Evolutionary conservation across 1,140 invertebrate species (phyloP).

Genomic region (Caenorhabditis elegans): WBcel235 BX284605.5:1808001-1808500

Average conservation of each 20-base stretch:
- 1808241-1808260: background rate
- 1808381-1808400: slow-evolving; percentile 7
- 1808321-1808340: background rate
- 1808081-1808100: background rate
- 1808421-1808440: slow-evolving; percentile 36
- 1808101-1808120: background rate
- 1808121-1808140: background rate
- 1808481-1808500: slow-evolving; percentile 19
- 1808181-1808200: background rate
- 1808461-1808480: slow-evolving; percentile 27
- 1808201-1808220: slow-evolving; percentile 10
- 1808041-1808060: no score
- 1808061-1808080: no score
- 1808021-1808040: no score
- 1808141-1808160: background rate
- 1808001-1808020: no score
- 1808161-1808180: background rate
- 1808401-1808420: slow-evolving; percentile 1
- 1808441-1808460: slow-evolving; percentile 27
- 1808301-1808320: no score
- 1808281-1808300: background rate
- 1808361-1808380: slow-evolving; percentile 24
- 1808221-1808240: slow-evolving; percentile 5
- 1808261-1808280: slow-evolving; percentile 7
- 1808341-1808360: slow-evolving; percentile 14